Base-by-base conservation (phyloP, 2,797 vertebrate genomes). In the Halcyon badia region DNA sequence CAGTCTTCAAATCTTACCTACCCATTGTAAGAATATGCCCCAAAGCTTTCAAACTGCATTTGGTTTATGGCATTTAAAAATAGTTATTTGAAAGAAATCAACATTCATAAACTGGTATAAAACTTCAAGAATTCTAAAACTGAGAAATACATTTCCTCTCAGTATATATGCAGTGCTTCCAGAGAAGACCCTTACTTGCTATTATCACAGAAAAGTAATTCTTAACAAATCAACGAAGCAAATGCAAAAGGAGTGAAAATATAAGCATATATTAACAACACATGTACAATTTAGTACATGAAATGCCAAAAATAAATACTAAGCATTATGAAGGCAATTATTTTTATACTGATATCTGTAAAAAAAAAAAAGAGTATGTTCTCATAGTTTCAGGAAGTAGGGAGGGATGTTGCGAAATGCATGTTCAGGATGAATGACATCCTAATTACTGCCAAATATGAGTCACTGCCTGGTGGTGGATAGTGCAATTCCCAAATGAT, bases 391-490 rank as follows among this genome's bases (percentile, higher is more conserved):
- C 42, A 85, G 82, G 72, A 92, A 91, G 75, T 13, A 13, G 20
- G 33, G 57, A 84, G 19, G 21, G 26, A 81, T 44, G 22, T n/a
- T 79, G 46, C 62, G 87, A 88, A 90, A 84, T 66, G 24, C 8
- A 85, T 30, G 46, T 75, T 78, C 31, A 89, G 54, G 65, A 89
- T 85, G 79, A 94, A 92, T 94, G 91, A 86, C 69, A 94, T 72
- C 37, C 84, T 92, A 89, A 94, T 96, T 92, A 72, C 65, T 92
- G 78, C 65, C 79, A 95, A 84, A 51, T 75, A 42, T 78, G 79
- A 94, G 79, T 92, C 82, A 83, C 81, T 90, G 92, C 68, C 41
- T 75, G 85, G 33, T 89, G 54, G 65, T 39, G 62, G 44, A 70
- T 57, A 73, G 56, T 54, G 69, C 64, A 83, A 20, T 86, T 92